Percentiles rank a stretch among this genome's conserved stretches.
These are phyloP conservation scores for Pyrochroa serraticornis DNA, from an alignment of 2,888 invertebrate genomes.

Conservation along the genomic window DNA sequence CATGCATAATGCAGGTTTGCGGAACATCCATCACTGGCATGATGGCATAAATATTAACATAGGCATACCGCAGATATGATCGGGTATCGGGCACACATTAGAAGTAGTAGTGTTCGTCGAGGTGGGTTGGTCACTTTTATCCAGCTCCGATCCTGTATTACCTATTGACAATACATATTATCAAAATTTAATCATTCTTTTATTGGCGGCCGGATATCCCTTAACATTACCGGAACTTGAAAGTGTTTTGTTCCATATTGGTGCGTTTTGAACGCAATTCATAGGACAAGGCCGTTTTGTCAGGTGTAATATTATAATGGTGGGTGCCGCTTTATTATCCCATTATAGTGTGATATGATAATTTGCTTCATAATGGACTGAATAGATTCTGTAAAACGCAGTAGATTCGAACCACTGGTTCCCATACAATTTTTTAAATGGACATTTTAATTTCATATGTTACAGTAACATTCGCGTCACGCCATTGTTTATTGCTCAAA, in stretches of 20 bases:
- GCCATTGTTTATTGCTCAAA: neutral
- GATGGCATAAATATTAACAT: slow-evolving; percentile 34
- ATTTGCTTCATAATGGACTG: slow-evolving; percentile 48
- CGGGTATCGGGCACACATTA: slow-evolving; percentile 27
- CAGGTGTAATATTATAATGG: slow-evolving; percentile 50
- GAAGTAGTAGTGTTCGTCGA: slow-evolving; percentile 20
- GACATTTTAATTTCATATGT: slow-evolving; percentile 20
- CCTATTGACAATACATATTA: slow-evolving; percentile 44
- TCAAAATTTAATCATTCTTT: slow-evolving; percentile 55
- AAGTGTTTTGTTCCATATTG: slow-evolving; percentile 53
- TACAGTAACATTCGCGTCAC: neutral
- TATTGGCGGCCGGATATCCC: slow-evolving; percentile 51
- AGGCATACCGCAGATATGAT: slow-evolving; percentile 33
- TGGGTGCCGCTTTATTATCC: slow-evolving; percentile 48
- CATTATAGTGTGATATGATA: slow-evolving; percentile 52
- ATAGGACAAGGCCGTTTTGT: slow-evolving; percentile 51
- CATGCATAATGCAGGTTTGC: slow-evolving; percentile 36
- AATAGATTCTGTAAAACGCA: slow-evolving; percentile 35
- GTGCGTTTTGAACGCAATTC: slow-evolving; percentile 46
- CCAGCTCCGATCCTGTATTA: slow-evolving; percentile 44
- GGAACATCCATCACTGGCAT: slow-evolving; percentile 34
- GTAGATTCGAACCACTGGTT: slow-evolving; percentile 41
- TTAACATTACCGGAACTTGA: slow-evolving; percentile 51
- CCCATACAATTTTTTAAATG: slow-evolving; percentile 23
- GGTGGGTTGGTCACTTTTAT: slow-evolving; percentile 12